These are phyloP conservation scores for Paedocypris micromegethes DNA, from an alignment of 2,797 vertebrate genomes.

Conservation along the genomic window DNA sequence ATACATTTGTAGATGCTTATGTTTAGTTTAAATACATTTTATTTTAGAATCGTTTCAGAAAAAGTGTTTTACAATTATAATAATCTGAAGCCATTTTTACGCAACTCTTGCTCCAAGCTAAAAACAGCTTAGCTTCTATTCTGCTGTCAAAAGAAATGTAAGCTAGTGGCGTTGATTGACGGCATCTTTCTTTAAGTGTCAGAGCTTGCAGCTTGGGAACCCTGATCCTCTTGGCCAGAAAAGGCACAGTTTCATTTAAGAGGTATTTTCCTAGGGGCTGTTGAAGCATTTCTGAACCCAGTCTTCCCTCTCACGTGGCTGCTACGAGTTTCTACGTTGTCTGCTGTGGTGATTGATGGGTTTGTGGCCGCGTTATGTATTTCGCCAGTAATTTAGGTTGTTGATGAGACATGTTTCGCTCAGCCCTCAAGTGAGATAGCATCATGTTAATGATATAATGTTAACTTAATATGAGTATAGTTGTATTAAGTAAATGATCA, in stretches of 20 bases:
- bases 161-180: conserved; percentile 5
- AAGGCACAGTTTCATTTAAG: conserved; percentile 15
- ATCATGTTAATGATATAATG: neutral
- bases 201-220: conserved; percentile 5
- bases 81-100: neutral
- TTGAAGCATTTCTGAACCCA: conserved; percentile 9
- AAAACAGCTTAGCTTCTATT: neutral
- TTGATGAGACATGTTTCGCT: conserved; percentile 6
- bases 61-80: neutral
- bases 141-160: neutral
- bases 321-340: neutral
- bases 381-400: conserved; percentile 7
- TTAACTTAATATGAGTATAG: neutral
- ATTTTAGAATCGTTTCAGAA: too few species aligned
- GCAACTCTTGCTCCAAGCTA: conserved; percentile 4
- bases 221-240: neutral
- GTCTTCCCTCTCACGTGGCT: neutral
- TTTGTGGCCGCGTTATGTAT: conserved; percentile 6
- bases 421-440: conserved; percentile 2
- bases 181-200: neutral
- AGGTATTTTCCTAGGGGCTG: conserved; percentile 22
- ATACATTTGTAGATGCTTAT: too few species aligned
- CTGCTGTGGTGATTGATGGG: neutral
- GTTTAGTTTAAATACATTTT: too few species aligned
- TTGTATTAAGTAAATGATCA: neutral